Evolutionary conservation across 2,888 invertebrate species (phyloP), one percentile per base, ranked within the genome.

Genomic region (Ephialtes manifestator): DNA sequence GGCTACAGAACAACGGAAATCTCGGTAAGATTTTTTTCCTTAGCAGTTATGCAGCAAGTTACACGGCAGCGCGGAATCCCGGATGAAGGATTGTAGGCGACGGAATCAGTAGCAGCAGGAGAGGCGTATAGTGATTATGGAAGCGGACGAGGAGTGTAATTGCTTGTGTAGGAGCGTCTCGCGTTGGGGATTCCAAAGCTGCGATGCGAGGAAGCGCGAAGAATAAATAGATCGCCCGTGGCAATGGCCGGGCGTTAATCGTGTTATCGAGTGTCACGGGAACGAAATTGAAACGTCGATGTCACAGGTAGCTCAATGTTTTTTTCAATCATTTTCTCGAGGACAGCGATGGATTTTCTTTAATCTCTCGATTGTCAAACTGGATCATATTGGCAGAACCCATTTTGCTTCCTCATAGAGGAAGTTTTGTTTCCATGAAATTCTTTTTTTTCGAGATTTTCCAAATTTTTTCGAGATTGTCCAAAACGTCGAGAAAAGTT

Each of bases 181-280:
- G 18, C 60, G 58, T 63, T 55, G 43, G n/a, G 35, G 39, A 51
- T 67, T 43, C 43, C 43, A 20, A 4, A 11, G 65, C 20, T 10
- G 10, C 31, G 20, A 43, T 11, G 65, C 43, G 58, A 65, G 43
- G 28, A 63, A 46, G 81, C 68, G 75, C 18, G 31, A 68, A 76
- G 43, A 84, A 78, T 67, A 74, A 84, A 81, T 77, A 74, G 43
- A 77, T 84, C 68, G 76, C 71, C 55, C 71, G 43, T 65, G 78
- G 79, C 63, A 71, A 80, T 75, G 53, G 76, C 67, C 70, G 63
- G 71, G 81, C 71, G 82, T 74, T 84, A 84, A 84, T 81, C 51
- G 31, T 70, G 77, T 84, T 84, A 84, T 84, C 81, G 81, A 72
- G 81, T 58, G 24, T 67, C 55, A 48, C 76, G 67, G 46, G 55